Evolutionary conservation across 2,888 invertebrate species (phyloP), one percentile per base, ranked within the genome.

Genomic region (Megamerina dolium): DNA sequence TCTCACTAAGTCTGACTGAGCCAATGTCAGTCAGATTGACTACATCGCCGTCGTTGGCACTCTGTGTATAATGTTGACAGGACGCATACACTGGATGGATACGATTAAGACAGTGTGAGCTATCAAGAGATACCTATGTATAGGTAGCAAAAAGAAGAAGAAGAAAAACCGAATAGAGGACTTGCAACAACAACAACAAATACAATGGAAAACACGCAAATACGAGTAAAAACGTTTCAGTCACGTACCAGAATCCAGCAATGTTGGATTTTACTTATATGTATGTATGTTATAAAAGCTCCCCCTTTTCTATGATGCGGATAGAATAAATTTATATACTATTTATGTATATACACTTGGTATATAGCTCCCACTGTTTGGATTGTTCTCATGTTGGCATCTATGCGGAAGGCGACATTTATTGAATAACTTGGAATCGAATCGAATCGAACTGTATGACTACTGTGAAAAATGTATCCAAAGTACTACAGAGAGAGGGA

Each of bases 171-270:
- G n/a, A n/a, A n/a, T n/a, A n/a, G n/a, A 23, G 10, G 10, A 23
- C 6, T 8, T 23, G 23, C 6, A 38, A 41, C 44, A 43, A 41
- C 43, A 38, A 50, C 40, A 35, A 29, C 18, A 41, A 30, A 16
- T 13, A 26, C 34, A 27, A 35, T 19, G 9, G 13, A 23, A 35
- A 21, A 5, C 12, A 35, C 32, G 43, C 39, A 61, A 61, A 61
- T 61, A 60, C 61, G 49, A 53, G 52, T 53, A 51, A 52, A 53
- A 51, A 50, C 55, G 54, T 44, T 58, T 54, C 50, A 56, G 60
- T 58, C 61, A 61, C 61, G 61, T 62, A 53, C 56, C 51, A 52
- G 46, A 54, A 53, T 47, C 20, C 41, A 49, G n/a, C n/a, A n/a
- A n/a, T n/a, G n/a, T n/a, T n/a, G n/a, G n/a, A n/a, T n/a, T n/a